Evolutionary conservation across 2,888 invertebrate species (phyloP), one percentile per base, ranked within the genome.

Genomic region (Sisyra nigra): DNA sequence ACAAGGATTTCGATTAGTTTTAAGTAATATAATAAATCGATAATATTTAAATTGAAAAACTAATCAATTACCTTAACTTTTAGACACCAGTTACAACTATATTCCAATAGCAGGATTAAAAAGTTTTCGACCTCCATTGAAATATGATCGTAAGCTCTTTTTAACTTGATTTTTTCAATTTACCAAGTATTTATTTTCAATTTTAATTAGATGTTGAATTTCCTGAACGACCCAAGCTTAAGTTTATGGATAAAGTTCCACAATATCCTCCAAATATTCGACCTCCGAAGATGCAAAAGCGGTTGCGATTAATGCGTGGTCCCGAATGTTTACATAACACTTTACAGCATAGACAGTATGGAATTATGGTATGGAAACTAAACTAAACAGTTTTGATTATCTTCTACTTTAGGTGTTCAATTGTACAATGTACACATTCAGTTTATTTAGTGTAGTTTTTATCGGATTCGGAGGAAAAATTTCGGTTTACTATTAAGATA

Each of bases 281-380:
- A 50, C 72, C 85, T 14, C 85, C 81, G 3, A 91, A 87, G 66
- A 88, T 87, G 85, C 79, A 80, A 50, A 93, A 88, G 56, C 71
- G 72, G 42, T 62, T 92, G 2, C 68, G 72, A n/a, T 74, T 80
- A 32, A 91, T 93, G 84, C 68, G 93, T 57, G 96, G 96, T 0
- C 92, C 93, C 1, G 97, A 97, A 62, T 48, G 59, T 4, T 58
- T 91, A 17, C 93, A 97, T 55, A 96, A 83, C 52, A 72, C 74
- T 42, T 65, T 98, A 9, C 69, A 88, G 46, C 81, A 94, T 54
- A 80, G 86, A 55, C 96, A 99, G 56, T 98, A 76, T 71, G 98
- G 93, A 35, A 79, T 98, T 49, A 70, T 93, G 61, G 91, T 91
- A 66, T 67, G 74, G 63, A 52, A 46, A 46, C 33, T 19, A 40